A percentile compares a stretch with the other conserved stretches of the same genome.
Conservation (phyloP, 2,888 invertebrate genomes). For the Idaea biselata region DNA sequence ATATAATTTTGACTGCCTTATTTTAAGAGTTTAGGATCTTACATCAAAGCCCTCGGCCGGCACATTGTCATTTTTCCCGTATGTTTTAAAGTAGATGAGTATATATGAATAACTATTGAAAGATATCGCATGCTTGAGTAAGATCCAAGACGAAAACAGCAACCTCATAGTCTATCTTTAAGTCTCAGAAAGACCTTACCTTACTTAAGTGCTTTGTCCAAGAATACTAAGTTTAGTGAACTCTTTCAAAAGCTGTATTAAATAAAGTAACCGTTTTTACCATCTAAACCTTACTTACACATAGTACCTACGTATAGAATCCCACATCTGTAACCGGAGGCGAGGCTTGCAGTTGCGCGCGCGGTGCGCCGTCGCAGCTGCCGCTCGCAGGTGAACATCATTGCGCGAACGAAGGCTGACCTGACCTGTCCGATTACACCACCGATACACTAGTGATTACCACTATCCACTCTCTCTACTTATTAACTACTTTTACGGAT, state of each 20-base stretch:
- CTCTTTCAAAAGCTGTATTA: too few relatives aligned
- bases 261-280: too few relatives aligned
- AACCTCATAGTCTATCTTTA: not conserved
- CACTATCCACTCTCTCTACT: not conserved
- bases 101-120: too few relatives aligned
- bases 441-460: not conserved
- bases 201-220: too few relatives aligned
- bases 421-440: not conserved
- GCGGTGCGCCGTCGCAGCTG: not conserved
- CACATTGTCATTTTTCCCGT: too few relatives aligned
- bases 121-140: not conserved
- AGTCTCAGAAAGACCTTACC: not conserved
- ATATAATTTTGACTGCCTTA: too few relatives aligned
- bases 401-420: not conserved
- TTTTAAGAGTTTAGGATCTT: too few relatives aligned
- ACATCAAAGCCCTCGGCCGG: too few relatives aligned
- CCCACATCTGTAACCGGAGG: constrained; percentile 13
- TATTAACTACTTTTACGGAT: constrained; percentile 13
- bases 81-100: too few relatives aligned
- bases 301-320: not conserved
- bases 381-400: not conserved
- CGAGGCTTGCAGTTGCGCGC: constrained; percentile 4
- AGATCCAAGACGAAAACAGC: not conserved
- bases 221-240: too few relatives aligned
- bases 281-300: not conserved